Percentiles rank a stretch among this genome's conserved stretches.
These are phyloP conservation scores for Drosophila cardini DNA, from an alignment of 1,140 invertebrate species.

Conservation along the genomic window DNA sequence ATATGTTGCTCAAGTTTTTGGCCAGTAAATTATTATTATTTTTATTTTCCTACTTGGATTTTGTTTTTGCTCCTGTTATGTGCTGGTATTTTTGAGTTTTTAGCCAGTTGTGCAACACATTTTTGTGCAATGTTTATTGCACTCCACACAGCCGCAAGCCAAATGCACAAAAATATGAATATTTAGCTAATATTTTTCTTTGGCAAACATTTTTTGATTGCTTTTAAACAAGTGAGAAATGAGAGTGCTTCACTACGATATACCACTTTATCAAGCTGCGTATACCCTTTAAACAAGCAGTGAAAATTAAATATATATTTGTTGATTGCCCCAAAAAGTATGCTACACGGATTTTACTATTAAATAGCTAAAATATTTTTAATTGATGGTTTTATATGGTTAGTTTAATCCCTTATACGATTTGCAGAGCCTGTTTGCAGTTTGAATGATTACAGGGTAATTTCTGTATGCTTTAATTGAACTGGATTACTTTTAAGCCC, in stretches of 20 bases:
- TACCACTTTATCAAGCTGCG: neutral
- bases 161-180: conserved; percentile 4
- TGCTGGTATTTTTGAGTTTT: neutral
- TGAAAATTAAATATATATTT: too few species aligned
- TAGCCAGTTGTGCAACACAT: conserved; percentile 18
- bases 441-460: neutral
- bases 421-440: neutral
- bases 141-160: conserved; percentile 12
- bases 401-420: too few species aligned
- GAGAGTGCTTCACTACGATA: neutral
- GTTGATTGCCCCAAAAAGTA: too few species aligned
- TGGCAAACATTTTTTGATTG: conserved; percentile 7
- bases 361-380: too few species aligned
- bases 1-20: conserved; percentile 44
- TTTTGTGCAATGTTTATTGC: conserved; percentile 48
- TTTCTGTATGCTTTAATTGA: neutral
- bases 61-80: too few species aligned
- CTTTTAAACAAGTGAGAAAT: neutral
- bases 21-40: conserved; percentile 44
- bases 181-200: conserved; percentile 21
- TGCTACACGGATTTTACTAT: too few species aligned
- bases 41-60: conserved; percentile 7
- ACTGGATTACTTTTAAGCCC: neutral
- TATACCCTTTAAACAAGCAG: too few species aligned
- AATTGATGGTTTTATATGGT: too few species aligned